Percentiles rank a stretch among this genome's conserved stretches.
Evolutionary conservation across 2,113 vertebrate species (phyloP).

Genomic region (Hypocryptadius cinnamomeus): DNA sequence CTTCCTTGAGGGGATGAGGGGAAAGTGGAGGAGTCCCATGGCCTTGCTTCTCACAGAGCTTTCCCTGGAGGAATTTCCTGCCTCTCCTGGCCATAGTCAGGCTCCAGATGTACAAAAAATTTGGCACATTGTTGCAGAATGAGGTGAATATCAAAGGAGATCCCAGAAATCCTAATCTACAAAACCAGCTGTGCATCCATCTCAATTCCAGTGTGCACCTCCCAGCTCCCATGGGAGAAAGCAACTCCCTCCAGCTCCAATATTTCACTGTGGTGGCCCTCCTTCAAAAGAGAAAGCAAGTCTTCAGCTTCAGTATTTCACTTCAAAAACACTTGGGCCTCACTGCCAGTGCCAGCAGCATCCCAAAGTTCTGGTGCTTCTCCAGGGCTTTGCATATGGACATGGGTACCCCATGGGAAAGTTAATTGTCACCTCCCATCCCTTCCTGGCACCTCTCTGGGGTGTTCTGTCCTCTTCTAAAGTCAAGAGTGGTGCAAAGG

Average conservation of each 20-base stretch:
- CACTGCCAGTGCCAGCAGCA: background rate
- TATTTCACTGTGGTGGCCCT: background rate
- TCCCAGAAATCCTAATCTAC: background rate
- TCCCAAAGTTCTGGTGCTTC: background rate
- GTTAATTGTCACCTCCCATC: background rate
- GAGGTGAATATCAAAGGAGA: background rate
- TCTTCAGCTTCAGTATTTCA: background rate
- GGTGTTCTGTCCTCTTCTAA: background rate
- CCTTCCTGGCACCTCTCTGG: background rate
- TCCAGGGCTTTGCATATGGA: background rate
- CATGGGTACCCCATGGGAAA: accelerated
- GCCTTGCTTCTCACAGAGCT: background rate
- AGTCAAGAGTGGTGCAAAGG: background rate
- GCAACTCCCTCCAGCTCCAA: background rate
- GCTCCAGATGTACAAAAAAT: background rate
- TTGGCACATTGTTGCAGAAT: background rate
- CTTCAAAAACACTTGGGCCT: background rate
- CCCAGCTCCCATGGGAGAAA: background rate
- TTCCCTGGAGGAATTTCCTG: background rate
- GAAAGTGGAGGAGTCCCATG: background rate
- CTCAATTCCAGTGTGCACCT: background rate
- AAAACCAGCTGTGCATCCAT: background rate
- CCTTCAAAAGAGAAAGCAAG: background rate
- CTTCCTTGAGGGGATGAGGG: background rate
- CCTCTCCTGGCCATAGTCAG: background rate